Conservation (phyloP, 1,140 invertebrate species). For the Caerostris extrusa region DNA sequence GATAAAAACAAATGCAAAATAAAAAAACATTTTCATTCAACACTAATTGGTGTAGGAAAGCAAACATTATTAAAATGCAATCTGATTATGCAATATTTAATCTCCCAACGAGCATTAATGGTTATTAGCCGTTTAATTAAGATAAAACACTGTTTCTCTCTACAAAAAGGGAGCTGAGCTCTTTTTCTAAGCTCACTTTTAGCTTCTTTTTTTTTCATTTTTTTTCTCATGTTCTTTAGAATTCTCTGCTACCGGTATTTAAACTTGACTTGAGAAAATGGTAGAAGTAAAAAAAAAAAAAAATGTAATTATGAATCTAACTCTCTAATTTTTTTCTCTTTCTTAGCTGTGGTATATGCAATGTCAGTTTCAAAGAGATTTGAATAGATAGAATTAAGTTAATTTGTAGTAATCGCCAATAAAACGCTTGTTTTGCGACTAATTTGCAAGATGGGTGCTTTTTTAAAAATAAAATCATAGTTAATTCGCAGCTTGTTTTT, state of each 20-base stretch:
- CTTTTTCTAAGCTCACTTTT: neutral
- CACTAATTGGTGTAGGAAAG: slow-evolving; percentile 21
- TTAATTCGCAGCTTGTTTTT: neutral
- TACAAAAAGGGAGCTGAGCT: neutral
- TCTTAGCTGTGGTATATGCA: neutral
- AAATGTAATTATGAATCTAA: neutral
- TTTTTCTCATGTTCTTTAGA: neutral
- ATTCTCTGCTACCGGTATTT: neutral
- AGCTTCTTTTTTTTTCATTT: neutral
- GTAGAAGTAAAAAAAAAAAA: neutral
- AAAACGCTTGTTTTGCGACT: neutral
- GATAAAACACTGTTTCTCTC: neutral
- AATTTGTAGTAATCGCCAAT: neutral
- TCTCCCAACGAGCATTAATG: neutral
- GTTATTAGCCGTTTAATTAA: slow-evolving; percentile 43
- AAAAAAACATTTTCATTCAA: neutral
- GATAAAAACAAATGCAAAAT: neutral
- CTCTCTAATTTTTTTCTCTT: neutral
- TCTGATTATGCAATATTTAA: slow-evolving; percentile 57
- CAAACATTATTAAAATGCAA: slow-evolving; percentile 57
- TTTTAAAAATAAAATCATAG: neutral
- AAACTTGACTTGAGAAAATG: neutral
- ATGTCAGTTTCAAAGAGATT: neutral
- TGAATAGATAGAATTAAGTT: neutral
- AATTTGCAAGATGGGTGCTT: neutral